These are phyloP conservation scores for Nothura maculosa DNA, from an alignment of 2,797 vertebrate genomes.

Conservation along the genomic window DNA sequence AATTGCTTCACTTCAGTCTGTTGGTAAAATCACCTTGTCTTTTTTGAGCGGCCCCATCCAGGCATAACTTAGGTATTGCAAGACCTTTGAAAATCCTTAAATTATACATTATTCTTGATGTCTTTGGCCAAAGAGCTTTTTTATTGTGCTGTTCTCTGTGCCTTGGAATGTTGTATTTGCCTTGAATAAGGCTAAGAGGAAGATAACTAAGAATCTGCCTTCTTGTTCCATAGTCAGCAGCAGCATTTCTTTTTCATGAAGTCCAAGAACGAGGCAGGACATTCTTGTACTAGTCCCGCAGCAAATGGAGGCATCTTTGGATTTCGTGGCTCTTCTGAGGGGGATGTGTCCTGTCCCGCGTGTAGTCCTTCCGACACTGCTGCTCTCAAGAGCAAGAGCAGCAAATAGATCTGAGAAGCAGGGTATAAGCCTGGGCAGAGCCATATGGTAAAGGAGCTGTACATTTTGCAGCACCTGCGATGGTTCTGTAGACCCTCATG, in stretches of 20 bases:
- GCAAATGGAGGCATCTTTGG: neutral
- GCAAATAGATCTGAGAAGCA: neutral
- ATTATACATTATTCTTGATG: accelerated
- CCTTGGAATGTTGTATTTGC: neutral
- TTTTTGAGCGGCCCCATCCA: neutral
- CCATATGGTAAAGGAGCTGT: neutral
- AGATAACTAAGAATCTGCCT: neutral
- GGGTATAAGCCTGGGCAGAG: neutral
- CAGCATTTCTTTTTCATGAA: neutral
- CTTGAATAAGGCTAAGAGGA: neutral
- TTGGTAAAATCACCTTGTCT: neutral
- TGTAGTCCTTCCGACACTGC: neutral
- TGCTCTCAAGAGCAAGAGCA: neutral
- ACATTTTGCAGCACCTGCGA: accelerated
- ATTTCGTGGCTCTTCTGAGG: neutral
- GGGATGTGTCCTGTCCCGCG: neutral
- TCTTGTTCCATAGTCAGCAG: neutral
- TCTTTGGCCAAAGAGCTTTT: neutral
- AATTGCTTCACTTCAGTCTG: neutral
- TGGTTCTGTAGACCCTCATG: neutral
- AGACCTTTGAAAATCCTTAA: neutral
- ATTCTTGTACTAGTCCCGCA: neutral
- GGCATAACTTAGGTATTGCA: neutral
- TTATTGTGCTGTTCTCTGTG: neutral
- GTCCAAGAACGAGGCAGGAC: neutral